These are phyloP conservation scores for Axinella damicornis DNA, from an alignment of 37 sponge, comb jelly and placozoan genomes.

Conservation along the genomic window DNA sequence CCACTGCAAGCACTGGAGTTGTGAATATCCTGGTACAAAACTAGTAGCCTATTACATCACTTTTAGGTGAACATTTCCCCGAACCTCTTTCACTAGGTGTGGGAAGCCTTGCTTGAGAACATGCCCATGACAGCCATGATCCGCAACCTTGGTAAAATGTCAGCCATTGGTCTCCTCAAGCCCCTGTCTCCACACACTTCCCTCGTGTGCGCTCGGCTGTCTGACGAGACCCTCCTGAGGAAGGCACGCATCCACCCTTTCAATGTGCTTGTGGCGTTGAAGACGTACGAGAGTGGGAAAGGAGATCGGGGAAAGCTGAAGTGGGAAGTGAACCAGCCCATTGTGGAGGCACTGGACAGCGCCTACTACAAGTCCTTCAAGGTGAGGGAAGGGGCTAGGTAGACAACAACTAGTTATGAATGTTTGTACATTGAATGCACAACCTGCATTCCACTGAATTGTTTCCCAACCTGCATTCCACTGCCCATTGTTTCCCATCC, in stretches of 20 bases:
- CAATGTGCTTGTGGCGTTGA: constrained; percentile 78
- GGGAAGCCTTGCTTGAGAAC: constrained; percentile 74
- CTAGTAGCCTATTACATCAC: too few species aligned
- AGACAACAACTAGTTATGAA: too few species aligned
- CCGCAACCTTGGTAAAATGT: constrained; percentile 84
- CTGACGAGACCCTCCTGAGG: constrained; percentile 36
- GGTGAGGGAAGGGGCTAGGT: constrained; percentile 10
- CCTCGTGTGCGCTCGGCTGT: constrained; percentile 49
- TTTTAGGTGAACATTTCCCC: too few species aligned
- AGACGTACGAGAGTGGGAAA: constrained; percentile 63
- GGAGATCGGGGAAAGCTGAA: constrained; percentile 76
- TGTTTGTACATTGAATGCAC: too few species aligned
- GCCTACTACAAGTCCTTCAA: constrained; percentile 84
- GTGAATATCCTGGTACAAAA: too few species aligned
- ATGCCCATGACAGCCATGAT: constrained; percentile 92
- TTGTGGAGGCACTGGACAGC: constrained; percentile 58
- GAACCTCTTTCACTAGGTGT: constrained; percentile 39
- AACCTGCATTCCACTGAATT: too few species aligned
- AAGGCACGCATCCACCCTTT: constrained; percentile 80
- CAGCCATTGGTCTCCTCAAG: constrained; percentile 71
- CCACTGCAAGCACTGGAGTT: too few species aligned
- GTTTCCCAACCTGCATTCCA: neutral
- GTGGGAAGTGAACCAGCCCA: constrained; percentile 65
- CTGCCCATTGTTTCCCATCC: too few species aligned
- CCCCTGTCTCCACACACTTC: constrained; percentile 52